phyloP scores from a whole-genome alignment of 1,140 invertebrate species.

The Drosophila suzukii region DNA sequence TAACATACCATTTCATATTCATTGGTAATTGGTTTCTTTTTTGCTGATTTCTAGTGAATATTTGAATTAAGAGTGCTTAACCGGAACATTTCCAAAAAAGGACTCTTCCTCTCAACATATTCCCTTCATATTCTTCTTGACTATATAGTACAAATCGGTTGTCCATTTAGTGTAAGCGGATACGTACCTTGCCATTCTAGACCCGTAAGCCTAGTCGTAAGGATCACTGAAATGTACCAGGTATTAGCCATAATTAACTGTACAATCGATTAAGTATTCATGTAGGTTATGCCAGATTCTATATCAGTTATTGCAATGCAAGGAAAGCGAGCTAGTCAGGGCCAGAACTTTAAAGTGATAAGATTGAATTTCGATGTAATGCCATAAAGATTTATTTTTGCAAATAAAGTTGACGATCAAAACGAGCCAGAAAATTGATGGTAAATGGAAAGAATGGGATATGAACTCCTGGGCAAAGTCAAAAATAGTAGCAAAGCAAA shows the following conservation, averaged over 20 bases:
- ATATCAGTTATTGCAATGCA: constrained; percentile 72
- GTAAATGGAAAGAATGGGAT: constrained; percentile 10
- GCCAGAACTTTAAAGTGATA: constrained; percentile 65
- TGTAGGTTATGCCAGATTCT: constrained; percentile 44
- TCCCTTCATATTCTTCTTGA: constrained; percentile 12
- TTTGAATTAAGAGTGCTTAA: constrained; percentile 31
- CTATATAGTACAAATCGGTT: constrained; percentile 55
- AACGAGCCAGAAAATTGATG: constrained; percentile 34
- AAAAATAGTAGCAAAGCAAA: constrained; percentile 73
- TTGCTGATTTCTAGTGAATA: constrained; percentile 29
- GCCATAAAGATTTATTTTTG: constrained; percentile 62
- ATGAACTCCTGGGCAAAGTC: constrained; percentile 43
- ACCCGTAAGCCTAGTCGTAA: constrained; percentile 20
- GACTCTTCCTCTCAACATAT: constrained; percentile 19
- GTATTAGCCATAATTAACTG: constrained; percentile 37
- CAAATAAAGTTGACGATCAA: constrained; percentile 77
- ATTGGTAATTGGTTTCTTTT: constrained; percentile 33
- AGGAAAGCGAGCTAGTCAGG: constrained; percentile 77
- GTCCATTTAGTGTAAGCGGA: constrained; percentile 59
- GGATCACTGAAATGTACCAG: constrained; percentile 27
- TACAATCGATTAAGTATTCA: constrained; percentile 33
- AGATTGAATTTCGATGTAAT: constrained; percentile 73
- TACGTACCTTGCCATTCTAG: constrained; percentile 63
- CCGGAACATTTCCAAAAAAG: not conserved
- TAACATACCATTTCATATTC: not conserved